phyloP scores from a whole-genome alignment of 2,888 invertebrate species.

The Rotaria sp. region DNA sequence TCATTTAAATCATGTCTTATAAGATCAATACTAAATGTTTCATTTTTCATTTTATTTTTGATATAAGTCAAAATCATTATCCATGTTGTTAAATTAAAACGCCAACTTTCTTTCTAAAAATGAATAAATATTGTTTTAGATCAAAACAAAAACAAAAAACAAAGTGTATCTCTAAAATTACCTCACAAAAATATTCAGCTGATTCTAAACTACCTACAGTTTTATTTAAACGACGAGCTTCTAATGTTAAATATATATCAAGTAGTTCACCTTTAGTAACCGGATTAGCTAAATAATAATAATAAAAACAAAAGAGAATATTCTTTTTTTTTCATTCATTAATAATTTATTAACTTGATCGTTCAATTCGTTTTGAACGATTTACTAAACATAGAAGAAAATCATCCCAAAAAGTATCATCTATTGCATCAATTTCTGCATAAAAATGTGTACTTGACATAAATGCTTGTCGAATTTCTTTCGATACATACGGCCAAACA shows the following conservation, averaged over 20 bases:
- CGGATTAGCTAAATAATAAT: neutral
- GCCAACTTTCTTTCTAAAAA: neutral
- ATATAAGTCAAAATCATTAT: neutral
- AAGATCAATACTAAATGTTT: neutral
- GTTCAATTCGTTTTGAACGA: neutral
- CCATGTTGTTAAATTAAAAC: neutral
- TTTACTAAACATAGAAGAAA: neutral
- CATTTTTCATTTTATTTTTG: neutral
- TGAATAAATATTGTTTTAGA: neutral
- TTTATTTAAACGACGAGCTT: slow-evolving; percentile 57
- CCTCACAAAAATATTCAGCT: slow-evolving; percentile 60
- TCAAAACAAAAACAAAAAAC: neutral
- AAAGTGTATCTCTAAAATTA: neutral
- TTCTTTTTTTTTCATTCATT: neutral
- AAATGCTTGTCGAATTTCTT: neutral
- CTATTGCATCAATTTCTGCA: neutral
- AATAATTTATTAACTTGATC: neutral
- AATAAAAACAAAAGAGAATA: neutral
- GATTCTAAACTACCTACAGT: slow-evolving; percentile 58
- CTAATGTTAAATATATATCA: slow-evolving; percentile 59
- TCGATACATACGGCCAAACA: neutral
- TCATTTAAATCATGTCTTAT: neutral
- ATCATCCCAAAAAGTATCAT: neutral
- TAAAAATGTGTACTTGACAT: neutral
- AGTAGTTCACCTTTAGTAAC: neutral